Evolutionary conservation across 2,888 invertebrate species (phyloP).

Genomic region (Ceratothoa steindachneri): DNA sequence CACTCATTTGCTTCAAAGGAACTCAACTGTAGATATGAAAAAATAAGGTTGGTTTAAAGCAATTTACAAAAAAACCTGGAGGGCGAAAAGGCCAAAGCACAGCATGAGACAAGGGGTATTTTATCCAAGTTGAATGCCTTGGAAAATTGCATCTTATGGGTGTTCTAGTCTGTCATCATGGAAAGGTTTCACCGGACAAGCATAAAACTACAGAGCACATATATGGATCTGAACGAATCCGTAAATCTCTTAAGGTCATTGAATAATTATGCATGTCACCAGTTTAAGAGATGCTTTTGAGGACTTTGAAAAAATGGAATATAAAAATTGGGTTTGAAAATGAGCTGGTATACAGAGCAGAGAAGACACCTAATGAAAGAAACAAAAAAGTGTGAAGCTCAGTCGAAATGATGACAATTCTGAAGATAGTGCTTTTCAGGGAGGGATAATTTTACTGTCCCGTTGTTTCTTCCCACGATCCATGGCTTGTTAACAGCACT

Average conservation of each 20-base stretch:
- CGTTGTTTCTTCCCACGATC: conserved; percentile 11
- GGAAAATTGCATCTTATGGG: no score
- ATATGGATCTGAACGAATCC: conserved; percentile 14
- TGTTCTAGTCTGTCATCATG: conserved; percentile 3
- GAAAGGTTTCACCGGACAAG: no score
- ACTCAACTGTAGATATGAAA: no score
- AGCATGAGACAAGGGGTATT: no score
- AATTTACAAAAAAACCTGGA: conserved; percentile 9
- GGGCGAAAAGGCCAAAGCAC: conserved; percentile 9
- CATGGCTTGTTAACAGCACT: conserved; percentile 16
- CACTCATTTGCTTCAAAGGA: conserved; percentile 13
- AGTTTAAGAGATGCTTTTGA: conserved; percentile 14
- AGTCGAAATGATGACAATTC: not conserved
- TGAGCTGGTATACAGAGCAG: no score
- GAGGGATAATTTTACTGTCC: not conserved
- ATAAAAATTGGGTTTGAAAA: not conserved
- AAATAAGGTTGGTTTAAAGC: conserved; percentile 4
- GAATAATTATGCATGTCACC: conserved; percentile 16
- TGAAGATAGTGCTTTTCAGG: not conserved
- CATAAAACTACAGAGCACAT: conserved; percentile 16
- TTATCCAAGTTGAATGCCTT: no score
- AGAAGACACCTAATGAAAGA: not conserved
- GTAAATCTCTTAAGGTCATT: conserved; percentile 11
- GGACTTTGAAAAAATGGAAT: conserved; percentile 14
- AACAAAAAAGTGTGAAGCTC: conserved; percentile 4